Percentiles rank a stretch among this genome's conserved stretches.
These are phyloP conservation scores for Sus scrofa DNA, from an alignment of 2,113 vertebrate species.

Conservation along the genomic window T2T-Sscrofa CM000817.6:174439501-174440000, in stretches of 20 bases:
- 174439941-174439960: constrained; percentile 18
- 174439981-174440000: background rate
- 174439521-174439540: background rate
- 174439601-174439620: background rate
- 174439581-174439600: background rate
- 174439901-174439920: constrained; percentile 47
- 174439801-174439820: constrained; percentile 12
- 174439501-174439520: background rate
- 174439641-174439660: constrained; percentile 1
- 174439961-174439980: constrained; percentile 32
- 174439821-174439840: constrained; percentile 43
- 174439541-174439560: background rate
- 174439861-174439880: constrained; percentile 49
- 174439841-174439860: constrained; percentile 45
- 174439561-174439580: background rate
- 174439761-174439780: constrained; percentile 35
- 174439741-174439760: constrained; percentile 45
- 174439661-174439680: constrained; percentile 62
- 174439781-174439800: background rate
- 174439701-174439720: background rate
- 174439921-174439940: constrained; percentile 54
- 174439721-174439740: background rate
- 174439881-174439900: constrained; percentile 31
- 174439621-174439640: constrained; percentile 37
- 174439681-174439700: background rate